These are phyloP conservation scores for Noturus placidus DNA, from an alignment of 2,113 vertebrate species.

Conservation along the genomic window DNA sequence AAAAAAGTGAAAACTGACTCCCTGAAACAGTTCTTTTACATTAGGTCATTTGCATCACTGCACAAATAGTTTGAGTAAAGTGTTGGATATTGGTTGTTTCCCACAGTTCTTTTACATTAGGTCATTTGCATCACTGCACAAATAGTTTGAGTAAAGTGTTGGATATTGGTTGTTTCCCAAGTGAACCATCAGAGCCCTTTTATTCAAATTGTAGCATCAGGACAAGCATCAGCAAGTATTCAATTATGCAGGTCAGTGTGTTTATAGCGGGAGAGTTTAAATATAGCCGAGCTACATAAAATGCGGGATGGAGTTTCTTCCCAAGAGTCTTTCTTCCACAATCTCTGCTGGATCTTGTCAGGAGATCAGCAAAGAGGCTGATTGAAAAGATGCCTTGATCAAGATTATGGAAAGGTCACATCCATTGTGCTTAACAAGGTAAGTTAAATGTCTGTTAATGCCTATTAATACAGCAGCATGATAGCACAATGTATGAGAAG, in stretches of 20 bases:
- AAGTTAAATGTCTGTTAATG: background rate
- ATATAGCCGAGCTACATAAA: constrained; percentile 15
- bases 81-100: background rate
- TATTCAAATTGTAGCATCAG: background rate
- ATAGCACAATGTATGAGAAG: background rate
- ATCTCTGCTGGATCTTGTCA: background rate
- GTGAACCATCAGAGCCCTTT: background rate
- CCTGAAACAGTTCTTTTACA: background rate
- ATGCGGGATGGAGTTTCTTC: background rate
- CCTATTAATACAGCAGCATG: background rate
- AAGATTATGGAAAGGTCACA: background rate
- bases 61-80: background rate
- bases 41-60: background rate
- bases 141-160: background rate
- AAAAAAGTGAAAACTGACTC: constrained; percentile 56
- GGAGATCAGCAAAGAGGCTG: background rate
- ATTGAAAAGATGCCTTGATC: background rate
- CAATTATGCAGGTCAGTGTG: constrained; percentile 30
- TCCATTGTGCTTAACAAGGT: background rate
- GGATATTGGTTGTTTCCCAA: background rate
- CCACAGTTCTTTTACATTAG: too few species aligned
- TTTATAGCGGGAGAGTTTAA: constrained; percentile 5
- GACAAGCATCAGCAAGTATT: constrained; percentile 16
- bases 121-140: background rate
- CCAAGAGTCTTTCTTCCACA: background rate